Base-by-base conservation (phyloP, 2,113 vertebrate genomes). In the Otus sunia region DNA sequence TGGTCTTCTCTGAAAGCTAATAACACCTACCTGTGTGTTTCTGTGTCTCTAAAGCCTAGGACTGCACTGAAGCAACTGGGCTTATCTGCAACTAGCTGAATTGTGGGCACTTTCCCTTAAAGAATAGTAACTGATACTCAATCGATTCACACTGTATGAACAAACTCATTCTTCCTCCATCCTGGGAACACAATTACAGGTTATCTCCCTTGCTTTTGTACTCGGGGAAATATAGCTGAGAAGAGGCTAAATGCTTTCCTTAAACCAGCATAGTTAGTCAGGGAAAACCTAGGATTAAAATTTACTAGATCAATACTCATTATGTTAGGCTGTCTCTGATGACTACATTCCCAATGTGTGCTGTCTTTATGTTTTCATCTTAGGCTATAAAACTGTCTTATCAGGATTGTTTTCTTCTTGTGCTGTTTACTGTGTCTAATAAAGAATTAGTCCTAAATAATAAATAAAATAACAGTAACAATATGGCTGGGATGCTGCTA, bases 251-350 rank as follows among this genome's bases (percentile, higher is more conserved):
- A 86, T 43, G 12, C 15, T 80, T 74, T 89, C 63, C n/a, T 95
- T 87, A 91, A 86, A 91, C 15, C 27, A 69, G 37, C 41, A 86
- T n/a, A 92, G 88, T 88, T 64, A 82, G 78, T 92, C 58, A 79
- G 75, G 23, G 22, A 92, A 94, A 91, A 86, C 10, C 41, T n/a
- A 55, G 72, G 86, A 92, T 84, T 90, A 86, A 80, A 80, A 91
- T 91, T 94, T 66, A 43, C 43, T 23, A 34, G 76, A 84, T 92
- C 32, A 0, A 89, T 87, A 55, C 64, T 89, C 68, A 49, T 75
- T 82, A 68, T 59, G n/a, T 75, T 89, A 80, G 55, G 13, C 89
- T 91, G 47, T 41, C 43, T 59, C 17, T 89, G 71, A 92, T 74
- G 76, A 69, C 83, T 89, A 20, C 19, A 53, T 18, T 97, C 59